phyloP scores from a whole-genome alignment of 2,113 vertebrate species.

The Mellivora capensis region DNA sequence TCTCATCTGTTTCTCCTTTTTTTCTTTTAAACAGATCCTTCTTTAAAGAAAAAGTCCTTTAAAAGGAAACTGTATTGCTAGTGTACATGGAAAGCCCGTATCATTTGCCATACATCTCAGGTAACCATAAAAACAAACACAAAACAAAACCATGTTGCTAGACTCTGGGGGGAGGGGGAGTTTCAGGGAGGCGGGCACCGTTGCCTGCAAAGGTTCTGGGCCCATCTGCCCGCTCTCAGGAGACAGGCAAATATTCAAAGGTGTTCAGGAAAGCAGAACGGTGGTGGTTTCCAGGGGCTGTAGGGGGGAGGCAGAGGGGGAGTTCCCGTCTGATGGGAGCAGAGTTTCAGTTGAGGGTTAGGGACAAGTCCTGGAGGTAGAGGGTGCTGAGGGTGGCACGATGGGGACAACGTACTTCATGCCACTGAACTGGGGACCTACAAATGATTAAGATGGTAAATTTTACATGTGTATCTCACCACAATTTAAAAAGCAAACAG shows the following conservation, averaged over 20 bases:
- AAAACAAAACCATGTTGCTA: background rate
- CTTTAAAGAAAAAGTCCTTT: background rate
- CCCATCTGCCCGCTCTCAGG: background rate
- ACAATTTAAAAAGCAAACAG: background rate
- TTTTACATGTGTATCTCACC: background rate
- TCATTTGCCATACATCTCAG: background rate
- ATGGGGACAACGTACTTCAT: rapidly evolving
- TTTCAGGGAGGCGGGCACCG: background rate
- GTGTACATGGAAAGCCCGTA: background rate
- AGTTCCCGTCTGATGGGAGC: rapidly evolving
- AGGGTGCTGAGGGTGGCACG: no score
- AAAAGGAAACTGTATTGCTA: background rate
- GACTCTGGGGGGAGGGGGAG: background rate
- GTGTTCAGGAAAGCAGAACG: background rate
- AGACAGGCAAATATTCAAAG: background rate
- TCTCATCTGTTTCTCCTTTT: background rate
- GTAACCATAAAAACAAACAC: background rate
- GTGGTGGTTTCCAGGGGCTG: rapidly evolving
- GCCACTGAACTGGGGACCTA: background rate
- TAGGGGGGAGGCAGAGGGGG: background rate
- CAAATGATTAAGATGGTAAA: background rate
- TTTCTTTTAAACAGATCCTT: background rate
- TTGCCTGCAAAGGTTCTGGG: background rate
- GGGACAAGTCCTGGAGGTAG: background rate
- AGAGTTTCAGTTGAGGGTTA: background rate